These are phyloP conservation scores for Emydocephalus ijimae DNA, from an alignment of 2,113 vertebrate species.

Conservation along the genomic window DNA sequence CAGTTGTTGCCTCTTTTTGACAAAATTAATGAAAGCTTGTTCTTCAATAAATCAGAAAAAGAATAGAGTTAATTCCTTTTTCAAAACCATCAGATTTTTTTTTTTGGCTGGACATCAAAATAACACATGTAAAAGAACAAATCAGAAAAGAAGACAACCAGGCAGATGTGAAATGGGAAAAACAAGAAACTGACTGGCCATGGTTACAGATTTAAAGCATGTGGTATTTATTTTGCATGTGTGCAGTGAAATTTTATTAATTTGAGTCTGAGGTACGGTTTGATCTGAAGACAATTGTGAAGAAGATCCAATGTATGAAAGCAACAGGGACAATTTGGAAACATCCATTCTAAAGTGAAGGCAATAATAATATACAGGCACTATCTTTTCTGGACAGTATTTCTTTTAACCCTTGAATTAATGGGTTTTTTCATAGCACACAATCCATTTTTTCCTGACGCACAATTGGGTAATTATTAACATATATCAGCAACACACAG, in stretches of 20 bases:
- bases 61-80: background rate
- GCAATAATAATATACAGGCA: background rate
- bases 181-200: background rate
- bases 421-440: background rate
- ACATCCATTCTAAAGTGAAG: background rate
- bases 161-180: background rate
- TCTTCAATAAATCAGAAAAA: constrained; percentile 66
- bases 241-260: background rate
- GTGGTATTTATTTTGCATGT: background rate
- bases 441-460: background rate
- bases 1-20: constrained; percentile 51
- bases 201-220: background rate
- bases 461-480: background rate
- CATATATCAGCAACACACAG: background rate
- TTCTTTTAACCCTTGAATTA: background rate
- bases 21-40: constrained; percentile 74
- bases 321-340: background rate
- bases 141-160: background rate
- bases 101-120: rapidly evolving
- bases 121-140: background rate
- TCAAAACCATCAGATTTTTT: background rate
- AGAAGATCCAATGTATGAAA: background rate
- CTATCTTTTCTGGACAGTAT: background rate
- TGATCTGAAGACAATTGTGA: background rate
- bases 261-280: background rate